These are phyloP conservation scores for Hoplostethus atlanticus DNA, from an alignment of 2,797 vertebrate species.

Conservation along the genomic window DNA sequence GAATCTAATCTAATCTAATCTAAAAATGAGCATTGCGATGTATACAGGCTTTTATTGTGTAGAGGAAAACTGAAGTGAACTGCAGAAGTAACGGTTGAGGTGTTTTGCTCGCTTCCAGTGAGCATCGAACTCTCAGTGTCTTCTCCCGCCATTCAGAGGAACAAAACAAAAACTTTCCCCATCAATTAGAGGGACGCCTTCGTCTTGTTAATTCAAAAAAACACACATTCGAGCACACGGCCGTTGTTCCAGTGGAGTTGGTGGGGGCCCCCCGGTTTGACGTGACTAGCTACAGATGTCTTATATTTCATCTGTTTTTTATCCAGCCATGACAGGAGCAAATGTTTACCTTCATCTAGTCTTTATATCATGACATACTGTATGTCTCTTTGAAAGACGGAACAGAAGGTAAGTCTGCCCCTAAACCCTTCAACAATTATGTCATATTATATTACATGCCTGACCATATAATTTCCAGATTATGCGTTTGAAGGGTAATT, in stretches of 20 bases:
- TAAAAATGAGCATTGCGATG: no score
- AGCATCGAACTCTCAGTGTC: neutral
- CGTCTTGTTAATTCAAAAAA: conserved; percentile 44
- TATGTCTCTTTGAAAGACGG: conserved; percentile 28
- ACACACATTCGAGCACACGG: conserved; percentile 43
- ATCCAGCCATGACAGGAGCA: conserved; percentile 53
- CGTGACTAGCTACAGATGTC: conserved; percentile 50
- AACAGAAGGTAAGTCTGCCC: conserved; percentile 57
- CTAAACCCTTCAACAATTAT: conserved; percentile 59
- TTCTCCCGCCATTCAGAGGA: neutral
- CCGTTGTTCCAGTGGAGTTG: conserved; percentile 28
- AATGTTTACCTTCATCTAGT: conserved; percentile 42
- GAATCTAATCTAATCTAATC: no score
- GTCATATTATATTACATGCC: conserved; percentile 61
- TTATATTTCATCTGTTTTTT: conserved; percentile 53
- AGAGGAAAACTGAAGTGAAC: neutral
- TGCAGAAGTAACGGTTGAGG: neutral
- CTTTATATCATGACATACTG: conserved; percentile 30
- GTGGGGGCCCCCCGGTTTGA: conserved; percentile 24
- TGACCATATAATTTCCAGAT: conserved; percentile 65
- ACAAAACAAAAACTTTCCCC: neutral
- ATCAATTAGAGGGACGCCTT: conserved; percentile 9
- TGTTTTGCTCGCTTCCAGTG: neutral
- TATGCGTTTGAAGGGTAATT: conserved; percentile 66
- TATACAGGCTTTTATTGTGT: no score